Base-by-base conservation (phyloP, 2,888 invertebrate species). In the Epinotia ramella region DNA sequence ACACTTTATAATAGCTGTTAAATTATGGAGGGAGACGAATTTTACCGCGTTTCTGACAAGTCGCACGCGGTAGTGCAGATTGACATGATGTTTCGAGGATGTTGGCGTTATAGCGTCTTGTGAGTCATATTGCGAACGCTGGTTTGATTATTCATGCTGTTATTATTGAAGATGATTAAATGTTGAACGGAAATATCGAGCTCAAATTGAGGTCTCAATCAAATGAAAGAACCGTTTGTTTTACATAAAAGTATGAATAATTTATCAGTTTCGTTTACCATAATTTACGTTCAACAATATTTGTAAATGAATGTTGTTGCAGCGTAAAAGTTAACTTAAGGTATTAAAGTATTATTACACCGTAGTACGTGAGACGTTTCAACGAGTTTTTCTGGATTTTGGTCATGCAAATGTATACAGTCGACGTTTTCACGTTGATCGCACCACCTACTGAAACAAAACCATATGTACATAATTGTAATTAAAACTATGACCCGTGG, bases 1-100 rank as follows among this genome's bases (percentile, higher is more conserved):
- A 82, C 85, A 87, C 84, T 84, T 85, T 84, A 40, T 40, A 40
- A 40, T 40, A 80, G 83, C 84, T 81, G 80, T 87, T 84, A 87
- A 87, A 84, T 84, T 84, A 84, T 81, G 80, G 77, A 79, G 80
- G 77, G 80, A 65, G 73, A 70, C 73, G 69, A 56, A 71, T 63
- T 77, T 77, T 77, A 76, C 77, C 77, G 77, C 73, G 75, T 77
- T 79, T 79, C 78, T 78, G 79, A 78, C 78, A 77, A 76, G 77
- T 78, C 70, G 75, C 80, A 80, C 69, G 79, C 76, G 63, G 76
- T 76, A 75, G 65, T 62, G 70, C 44, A 28, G 75, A 76, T 72
- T 72, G 76, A 76, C 67, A 76, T 20, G 72, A 72, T 71, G 65
- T 76, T 71, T 71, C 56, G 75, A 72, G 46, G 53, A 66, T 73